phyloP scores from a whole-genome alignment of 1,140 invertebrate genomes.

The Bombyx mandarina region DNA sequence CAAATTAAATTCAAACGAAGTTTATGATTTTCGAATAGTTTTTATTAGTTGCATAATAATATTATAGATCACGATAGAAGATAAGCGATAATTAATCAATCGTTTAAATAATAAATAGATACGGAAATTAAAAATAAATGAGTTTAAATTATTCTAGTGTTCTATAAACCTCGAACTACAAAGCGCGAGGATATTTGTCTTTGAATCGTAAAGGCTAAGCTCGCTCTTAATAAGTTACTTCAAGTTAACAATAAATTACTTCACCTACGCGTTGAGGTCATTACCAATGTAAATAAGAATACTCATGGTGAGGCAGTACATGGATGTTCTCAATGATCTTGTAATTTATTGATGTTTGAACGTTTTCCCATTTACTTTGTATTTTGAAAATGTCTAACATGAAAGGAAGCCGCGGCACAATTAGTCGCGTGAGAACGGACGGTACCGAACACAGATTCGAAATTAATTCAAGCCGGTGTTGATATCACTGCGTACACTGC shows the following conservation, averaged over 20 bases:
- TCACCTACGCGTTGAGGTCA: conserved; percentile 3
- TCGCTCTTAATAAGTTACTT: too few species aligned
- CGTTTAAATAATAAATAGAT: too few species aligned
- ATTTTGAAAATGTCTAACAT: conserved; percentile 10
- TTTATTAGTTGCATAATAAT: too few species aligned
- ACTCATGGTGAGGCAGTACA: conserved; percentile 2
- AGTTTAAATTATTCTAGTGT: too few species aligned
- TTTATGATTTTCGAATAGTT: too few species aligned
- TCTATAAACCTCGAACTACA: too few species aligned
- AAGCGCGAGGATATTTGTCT: too few species aligned
- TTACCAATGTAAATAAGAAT: conserved; percentile 7
- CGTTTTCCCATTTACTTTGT: conserved; percentile 20
- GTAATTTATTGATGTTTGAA: conserved; percentile 22
- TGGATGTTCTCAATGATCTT: conserved; percentile 15
- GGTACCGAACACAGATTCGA: conserved; percentile 31
- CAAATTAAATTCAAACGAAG: too few species aligned
- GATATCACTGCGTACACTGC: conserved; percentile 6
- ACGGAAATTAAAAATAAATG: too few species aligned
- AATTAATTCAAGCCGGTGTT: conserved; percentile 36
- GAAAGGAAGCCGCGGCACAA: conserved; percentile 6
- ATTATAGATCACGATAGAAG: too few species aligned
- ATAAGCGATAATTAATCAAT: too few species aligned
- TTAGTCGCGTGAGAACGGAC: conserved; percentile 32
- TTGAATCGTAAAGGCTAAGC: too few species aligned
- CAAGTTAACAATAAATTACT: neutral